These are phyloP conservation scores for Anadara kagoshimensis DNA, from an alignment of 1,140 invertebrate species.

Conservation along the genomic window DNA sequence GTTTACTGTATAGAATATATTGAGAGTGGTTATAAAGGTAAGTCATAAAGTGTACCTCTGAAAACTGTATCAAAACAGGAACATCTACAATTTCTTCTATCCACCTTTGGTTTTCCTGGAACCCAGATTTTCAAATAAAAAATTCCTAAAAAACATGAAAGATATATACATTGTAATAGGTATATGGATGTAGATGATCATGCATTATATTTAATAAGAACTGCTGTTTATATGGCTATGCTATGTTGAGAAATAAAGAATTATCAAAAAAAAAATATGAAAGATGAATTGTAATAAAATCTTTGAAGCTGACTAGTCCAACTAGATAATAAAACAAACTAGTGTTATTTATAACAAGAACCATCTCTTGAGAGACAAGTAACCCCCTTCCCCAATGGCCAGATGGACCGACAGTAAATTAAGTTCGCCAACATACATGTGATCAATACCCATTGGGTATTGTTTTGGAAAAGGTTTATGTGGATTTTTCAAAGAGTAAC, in stretches of 20 bases:
- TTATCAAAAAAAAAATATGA: neutral
- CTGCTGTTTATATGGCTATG: neutral
- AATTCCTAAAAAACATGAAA: constrained; percentile 55
- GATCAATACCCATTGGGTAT: too few species aligned
- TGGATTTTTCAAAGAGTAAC: too few species aligned
- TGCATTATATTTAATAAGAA: neutral
- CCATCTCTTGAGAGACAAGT: neutral
- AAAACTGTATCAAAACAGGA: constrained; percentile 88
- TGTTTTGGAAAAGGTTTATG: too few species aligned
- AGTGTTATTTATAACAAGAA: neutral
- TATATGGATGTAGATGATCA: neutral
- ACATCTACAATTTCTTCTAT: constrained; percentile 82
- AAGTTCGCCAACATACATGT: too few species aligned
- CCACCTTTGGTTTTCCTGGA: constrained; percentile 81
- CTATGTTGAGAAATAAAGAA: constrained; percentile 1
- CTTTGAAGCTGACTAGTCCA: neutral
- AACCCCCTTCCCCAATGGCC: too few species aligned
- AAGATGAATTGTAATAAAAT: neutral
- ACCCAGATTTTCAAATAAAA: constrained; percentile 81
- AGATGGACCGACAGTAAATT: too few species aligned
- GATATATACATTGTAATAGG: neutral
- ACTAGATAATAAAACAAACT: neutral
- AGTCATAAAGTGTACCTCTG: constrained; percentile 77
- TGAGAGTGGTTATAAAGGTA: constrained; percentile 1
- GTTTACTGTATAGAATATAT: too few species aligned